Evolutionary conservation across 2,113 vertebrate species (phyloP), one percentile per base, ranked within the genome.

Genomic region (Stigmatopora nigra): DNA sequence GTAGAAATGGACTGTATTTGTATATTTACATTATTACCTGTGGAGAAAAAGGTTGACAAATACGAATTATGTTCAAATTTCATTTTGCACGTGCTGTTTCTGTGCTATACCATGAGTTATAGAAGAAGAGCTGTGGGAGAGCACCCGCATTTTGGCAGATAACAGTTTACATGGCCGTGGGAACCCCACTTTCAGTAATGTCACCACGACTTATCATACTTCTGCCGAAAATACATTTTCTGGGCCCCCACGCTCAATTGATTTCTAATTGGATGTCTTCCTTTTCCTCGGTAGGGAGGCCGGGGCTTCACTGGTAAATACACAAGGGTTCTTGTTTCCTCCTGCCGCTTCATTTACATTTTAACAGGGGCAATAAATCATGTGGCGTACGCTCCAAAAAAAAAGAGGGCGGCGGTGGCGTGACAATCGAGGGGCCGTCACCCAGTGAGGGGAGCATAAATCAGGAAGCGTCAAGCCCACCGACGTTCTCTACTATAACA

Each of bases 331-430:
- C 68, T 81, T 82, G 72, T 75, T 79, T 82, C 59, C 61, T 68
- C 68, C 63, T 68, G 61, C 48, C 49, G 66, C 78, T 75, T 82
- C 67, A 86, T 86, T 83, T 86, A 77, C 84, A 88, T 88, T 88
- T 88, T 87, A 88, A 90, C 80, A 86, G 81, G 79, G 57, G 68
- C 63, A 72, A 88, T 90, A 88, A 88, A 89, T 90, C 88, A 86
- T 65, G 72, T 69, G 13, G 68, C 72, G 53, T 69, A 70, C 70
- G 70, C 64, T 77, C 72, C 65, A 63, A 68, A 77, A 76, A 48
- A 48, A 0, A 56, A 67, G 69, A 46, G 56, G 53, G 22, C 5
- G 53, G 53, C 3, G 22, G 22, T 1, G 20, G 52, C 22, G 53
- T 51, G 66, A 69, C 55, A 49, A 44, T 56, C 11, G 49, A 56